Conservation (phyloP, 2,888 invertebrate species). For the Clanis bilineata region DNA sequence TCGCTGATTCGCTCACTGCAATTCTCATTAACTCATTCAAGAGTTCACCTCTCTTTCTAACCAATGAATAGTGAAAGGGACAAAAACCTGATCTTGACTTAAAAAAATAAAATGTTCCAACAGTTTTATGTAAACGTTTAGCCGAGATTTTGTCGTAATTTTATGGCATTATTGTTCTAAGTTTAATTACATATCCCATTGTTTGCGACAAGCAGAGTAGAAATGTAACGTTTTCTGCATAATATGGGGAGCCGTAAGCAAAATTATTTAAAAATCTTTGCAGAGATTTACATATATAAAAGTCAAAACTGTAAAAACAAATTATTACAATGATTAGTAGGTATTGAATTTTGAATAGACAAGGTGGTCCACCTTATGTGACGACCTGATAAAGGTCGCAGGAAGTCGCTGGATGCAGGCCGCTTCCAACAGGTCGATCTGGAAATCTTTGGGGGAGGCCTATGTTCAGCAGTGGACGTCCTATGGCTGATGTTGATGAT, state of each 20-base stretch:
- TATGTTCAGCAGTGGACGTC: too few species aligned
- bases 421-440: too few species aligned
- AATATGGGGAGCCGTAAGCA: background rate
- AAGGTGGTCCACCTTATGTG: too few species aligned
- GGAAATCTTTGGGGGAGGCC: too few species aligned
- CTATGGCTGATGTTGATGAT: too few species aligned
- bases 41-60: background rate
- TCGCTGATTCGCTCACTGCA: slow-evolving; percentile 1
- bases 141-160: slow-evolving; percentile 5
- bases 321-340: too few species aligned
- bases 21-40: slow-evolving; percentile 8
- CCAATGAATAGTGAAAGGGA: background rate
- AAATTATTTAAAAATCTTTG: background rate
- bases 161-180: slow-evolving; percentile 8
- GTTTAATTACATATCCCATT: slow-evolving; percentile 3
- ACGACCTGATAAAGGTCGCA: too few species aligned
- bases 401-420: too few species aligned
- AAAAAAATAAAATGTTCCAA: background rate
- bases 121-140: slow-evolving; percentile 7
- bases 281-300: too few species aligned
- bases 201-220: background rate
- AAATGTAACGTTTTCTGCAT: background rate
- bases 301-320: too few species aligned
- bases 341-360: too few species aligned
- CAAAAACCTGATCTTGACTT: background rate